Evolutionary conservation across 2,888 invertebrate genomes (phyloP).

Genomic region (Papilio protenor): DNA sequence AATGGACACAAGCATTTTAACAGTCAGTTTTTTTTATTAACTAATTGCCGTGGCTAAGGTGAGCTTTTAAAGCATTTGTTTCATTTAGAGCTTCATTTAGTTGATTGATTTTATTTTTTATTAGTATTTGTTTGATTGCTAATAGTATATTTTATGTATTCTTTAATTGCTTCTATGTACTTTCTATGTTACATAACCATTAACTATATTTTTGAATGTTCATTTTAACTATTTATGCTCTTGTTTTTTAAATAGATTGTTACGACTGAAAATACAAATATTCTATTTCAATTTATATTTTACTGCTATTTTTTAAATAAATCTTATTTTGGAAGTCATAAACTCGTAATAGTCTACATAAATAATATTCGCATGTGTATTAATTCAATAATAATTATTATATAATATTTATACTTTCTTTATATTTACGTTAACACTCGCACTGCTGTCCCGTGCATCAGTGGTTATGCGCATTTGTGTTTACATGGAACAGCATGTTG

Average conservation of each 20-base stretch:
- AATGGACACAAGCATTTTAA: conserved; percentile 26
- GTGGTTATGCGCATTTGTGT: conserved; percentile 14
- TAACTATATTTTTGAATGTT: neutral
- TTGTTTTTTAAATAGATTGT: neutral
- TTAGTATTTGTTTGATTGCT: conserved; percentile 5
- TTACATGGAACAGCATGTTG: conserved; percentile 51
- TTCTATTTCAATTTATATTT: neutral
- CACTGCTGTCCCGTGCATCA: neutral
- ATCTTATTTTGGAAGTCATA: neutral
- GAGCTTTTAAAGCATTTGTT: conserved; percentile 48
- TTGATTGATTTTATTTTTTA: conserved; percentile 19
- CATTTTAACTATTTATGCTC: neutral
- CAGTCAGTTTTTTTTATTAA: conserved; percentile 48
- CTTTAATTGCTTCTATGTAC: neutral
- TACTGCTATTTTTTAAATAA: neutral
- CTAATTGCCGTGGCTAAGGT: conserved; percentile 62
- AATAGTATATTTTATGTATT: neutral
- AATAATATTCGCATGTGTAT: neutral
- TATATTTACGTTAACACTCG: neutral
- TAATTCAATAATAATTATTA: neutral
- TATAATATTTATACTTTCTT: neutral
- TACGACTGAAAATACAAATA: neutral
- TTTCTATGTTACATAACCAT: neutral
- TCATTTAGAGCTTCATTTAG: conserved; percentile 20
- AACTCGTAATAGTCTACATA: neutral